Percentiles rank a stretch among this genome's conserved stretches.
Evolutionary conservation across 2,113 vertebrate genomes (phyloP).

Genomic region (Noturus placidus): DNA sequence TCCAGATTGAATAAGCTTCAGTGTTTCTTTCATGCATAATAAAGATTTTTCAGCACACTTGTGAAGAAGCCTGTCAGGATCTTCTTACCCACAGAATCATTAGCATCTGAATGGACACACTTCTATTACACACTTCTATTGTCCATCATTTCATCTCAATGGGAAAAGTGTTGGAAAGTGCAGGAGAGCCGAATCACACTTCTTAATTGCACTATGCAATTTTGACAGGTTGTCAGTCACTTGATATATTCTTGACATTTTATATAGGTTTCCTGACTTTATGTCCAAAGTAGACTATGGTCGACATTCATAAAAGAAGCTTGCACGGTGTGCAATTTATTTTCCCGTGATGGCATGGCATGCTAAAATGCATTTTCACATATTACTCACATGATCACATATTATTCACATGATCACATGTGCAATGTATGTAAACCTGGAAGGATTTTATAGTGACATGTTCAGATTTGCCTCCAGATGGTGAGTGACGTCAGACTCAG

Average conservation of each 20-base stretch:
- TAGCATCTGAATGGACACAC: constrained; percentile 15
- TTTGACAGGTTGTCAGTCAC: neutral
- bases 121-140: constrained; percentile 25
- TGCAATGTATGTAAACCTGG: neutral
- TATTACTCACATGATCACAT: neutral
- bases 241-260: neutral
- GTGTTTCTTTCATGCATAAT: neutral
- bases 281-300: neutral
- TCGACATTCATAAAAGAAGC: neutral
- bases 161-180: neutral
- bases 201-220: neutral
- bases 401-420: neutral
- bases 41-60: neutral
- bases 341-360: neutral
- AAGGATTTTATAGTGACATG: neutral
- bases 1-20: neutral
- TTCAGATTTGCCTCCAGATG: constrained; percentile 56
- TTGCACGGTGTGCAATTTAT: no score
- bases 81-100: neutral
- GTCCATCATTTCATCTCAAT: neutral
- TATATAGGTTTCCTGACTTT: neutral
- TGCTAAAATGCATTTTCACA: neutral
- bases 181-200: constrained; percentile 1
- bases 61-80: neutral
- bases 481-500: constrained; percentile 47